Evolutionary conservation across 1,140 invertebrate species (phyloP).

Genomic region (Euura saliciscinereae): DNA sequence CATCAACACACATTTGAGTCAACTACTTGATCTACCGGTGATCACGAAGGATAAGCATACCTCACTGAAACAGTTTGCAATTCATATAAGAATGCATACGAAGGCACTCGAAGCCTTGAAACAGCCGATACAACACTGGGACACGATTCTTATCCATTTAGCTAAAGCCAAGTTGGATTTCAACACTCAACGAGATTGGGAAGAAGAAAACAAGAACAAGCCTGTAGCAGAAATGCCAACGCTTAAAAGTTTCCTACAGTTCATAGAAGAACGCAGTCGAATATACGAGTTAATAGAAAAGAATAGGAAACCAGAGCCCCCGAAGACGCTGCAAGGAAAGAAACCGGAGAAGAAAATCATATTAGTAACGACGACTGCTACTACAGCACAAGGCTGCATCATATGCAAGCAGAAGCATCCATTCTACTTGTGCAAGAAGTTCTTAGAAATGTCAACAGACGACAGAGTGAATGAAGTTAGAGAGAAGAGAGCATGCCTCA

Average conservation of each 20-base stretch:
- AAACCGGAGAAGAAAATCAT: neutral
- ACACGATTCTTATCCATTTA: slow-evolving; percentile 28
- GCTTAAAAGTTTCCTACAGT: slow-evolving; percentile 23
- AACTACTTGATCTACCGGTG: slow-evolving; percentile 27
- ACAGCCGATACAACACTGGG: slow-evolving; percentile 22
- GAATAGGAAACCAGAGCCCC: too few relatives aligned
- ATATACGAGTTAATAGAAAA: too few relatives aligned
- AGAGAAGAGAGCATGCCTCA: slow-evolving; percentile 18
- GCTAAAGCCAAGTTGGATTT: slow-evolving; percentile 26
- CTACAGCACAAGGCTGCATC: neutral
- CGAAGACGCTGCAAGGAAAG: neutral
- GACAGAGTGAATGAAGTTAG: slow-evolving; percentile 21
- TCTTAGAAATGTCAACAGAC: slow-evolving; percentile 20
- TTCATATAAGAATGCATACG: slow-evolving; percentile 24
- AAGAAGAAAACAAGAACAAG: too few relatives aligned
- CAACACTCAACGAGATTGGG: too few relatives aligned
- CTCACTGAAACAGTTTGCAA: slow-evolving; percentile 23
- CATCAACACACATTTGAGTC: slow-evolving; percentile 26
- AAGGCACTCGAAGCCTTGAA: slow-evolving; percentile 28
- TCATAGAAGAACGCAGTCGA: neutral
- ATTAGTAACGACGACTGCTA: neutral
- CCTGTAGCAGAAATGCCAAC: neutral
- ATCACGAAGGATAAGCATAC: slow-evolving; percentile 22
- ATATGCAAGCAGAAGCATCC: slow-evolving; percentile 15
- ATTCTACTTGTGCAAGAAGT: slow-evolving; percentile 24